Evolutionary conservation across 1,140 invertebrate genomes (phyloP), one percentile per base, ranked within the genome.

Genomic region (Diachasmimorpha longicaudata): DNA sequence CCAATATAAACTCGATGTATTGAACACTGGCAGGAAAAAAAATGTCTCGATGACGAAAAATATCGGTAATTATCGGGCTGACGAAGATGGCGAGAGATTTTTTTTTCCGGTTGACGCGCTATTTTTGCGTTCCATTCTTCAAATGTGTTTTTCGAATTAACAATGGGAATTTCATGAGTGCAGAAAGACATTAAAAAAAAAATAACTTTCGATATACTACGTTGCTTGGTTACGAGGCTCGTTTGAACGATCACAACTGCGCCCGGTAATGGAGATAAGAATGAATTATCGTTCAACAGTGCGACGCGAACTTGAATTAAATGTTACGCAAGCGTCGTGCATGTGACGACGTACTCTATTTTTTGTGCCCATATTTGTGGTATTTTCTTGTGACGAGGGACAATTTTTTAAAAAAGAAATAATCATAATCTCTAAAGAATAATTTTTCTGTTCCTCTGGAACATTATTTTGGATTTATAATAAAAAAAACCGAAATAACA

Each of bases 201-300:
- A n/a, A n/a, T n/a, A n/a, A 67, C 55, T 25, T 25, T 23, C 58
- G 58, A 31, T 63, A 37, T 25, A 70, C 48, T 14, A 21, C 37
- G 74, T 75, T 70, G 68, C 48, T 75, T 70, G 68, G 74, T 75
- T 70, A 70, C 74, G 74, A 75, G 68, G 42, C 68, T 66, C 11
- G 69, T 70, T 76, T 52, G 69, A 37, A 21, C 69, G 52, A 37
- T 76, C 74, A 76, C 52, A 76, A 75, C 46, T 75, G 74, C 69
- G 69, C 58, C 55, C 74, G 74, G 70, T 76, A 76, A 76, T 52
- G n/a, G 68, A 76, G 74, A 76, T 76, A 76, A 76, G 74, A 76
- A 71, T 76, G 74, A 76, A 76, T 76, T 76, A 76, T 76, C 74
- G 69, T 76, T 76, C 70, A 58, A 55, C 42, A 55, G 36, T 76